phyloP scores from a whole-genome alignment of 2,888 invertebrate species.

The Euspilapteryx auroguttella region DNA sequence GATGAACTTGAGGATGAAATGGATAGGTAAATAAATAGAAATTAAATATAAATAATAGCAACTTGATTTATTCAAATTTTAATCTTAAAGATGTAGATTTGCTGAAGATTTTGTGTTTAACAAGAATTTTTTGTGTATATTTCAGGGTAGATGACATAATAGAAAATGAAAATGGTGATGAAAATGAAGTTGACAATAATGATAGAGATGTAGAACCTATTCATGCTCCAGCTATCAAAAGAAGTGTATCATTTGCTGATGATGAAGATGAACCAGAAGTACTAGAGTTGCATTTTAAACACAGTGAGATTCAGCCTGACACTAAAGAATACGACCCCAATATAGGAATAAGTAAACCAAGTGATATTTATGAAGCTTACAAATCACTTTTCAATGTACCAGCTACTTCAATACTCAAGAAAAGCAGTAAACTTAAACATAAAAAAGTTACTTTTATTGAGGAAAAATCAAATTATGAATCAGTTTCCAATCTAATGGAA shows the following conservation, averaged over 20 bases:
- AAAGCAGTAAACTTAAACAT: no score
- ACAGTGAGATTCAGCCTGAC: conserved; percentile 21
- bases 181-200: conserved; percentile 7
- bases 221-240: conserved; percentile 13
- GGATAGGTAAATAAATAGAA: conserved; percentile 27
- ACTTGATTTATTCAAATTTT: no score
- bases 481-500: neutral
- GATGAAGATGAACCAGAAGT: conserved; percentile 34
- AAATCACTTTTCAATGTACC: conserved; percentile 21
- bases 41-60: no score
- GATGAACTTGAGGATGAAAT: conserved; percentile 61
- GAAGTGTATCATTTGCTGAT: conserved; percentile 39
- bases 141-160: conserved; percentile 30
- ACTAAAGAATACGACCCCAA: conserved; percentile 18
- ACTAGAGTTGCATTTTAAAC: conserved; percentile 31
- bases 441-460: no score
- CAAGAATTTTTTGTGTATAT: conserved; percentile 9
- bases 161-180: conserved; percentile 18
- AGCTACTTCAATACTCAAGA: conserved; percentile 40
- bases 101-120: no score
- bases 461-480: neutral
- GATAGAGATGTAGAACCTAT: no score
- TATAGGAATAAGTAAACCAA: conserved; percentile 36
- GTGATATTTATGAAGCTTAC: conserved; percentile 38
- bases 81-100: no score